Base-by-base conservation (phyloP, 1,140 invertebrate species). In the Temnothorax longispinosus region DNA sequence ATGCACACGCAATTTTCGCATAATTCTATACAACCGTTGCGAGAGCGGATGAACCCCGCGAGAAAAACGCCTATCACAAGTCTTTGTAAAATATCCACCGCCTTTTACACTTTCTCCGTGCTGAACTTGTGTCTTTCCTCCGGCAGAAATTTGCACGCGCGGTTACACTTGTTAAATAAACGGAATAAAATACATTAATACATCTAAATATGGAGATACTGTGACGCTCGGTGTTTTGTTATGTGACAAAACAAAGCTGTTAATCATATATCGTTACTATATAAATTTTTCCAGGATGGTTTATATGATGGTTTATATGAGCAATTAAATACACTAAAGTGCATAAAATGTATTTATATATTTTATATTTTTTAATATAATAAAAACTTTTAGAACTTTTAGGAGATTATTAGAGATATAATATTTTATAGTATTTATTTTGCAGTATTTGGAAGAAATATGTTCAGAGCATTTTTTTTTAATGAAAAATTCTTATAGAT, bases 21-120 rank as follows among this genome's bases (percentile, higher is more conserved):
- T 85, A 76, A 85, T 85, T 85, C 44, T 85, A 65, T 85, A 74
- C 60, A 65, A 78, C 21, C 21, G 72, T 27, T 85, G 82, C 47
- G 82, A 75, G 21, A 64, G 38, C 47, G 72, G 38, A 77, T 77
- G 58, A 77, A 65, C n/a, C 13, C 18, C 41, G 32, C 44, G 47
- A 85, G 74, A 75, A 77, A 77, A 85, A 78, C 6, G 10, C 13
- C 32, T n/a, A 74, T 84, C 4, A 35, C 2, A 41, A n/a, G 4
- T 15, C 10, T 58, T 32, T 38, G 11, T 21, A 65, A 76, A 60
- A 76, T 41, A 58, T 50, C 13, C 47, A 21, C n/a, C 4, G 18
- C 15, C 8, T 44, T 69, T 41, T 38, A 18, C 13, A 38, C 27
- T 50, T 56, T 27, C 44, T 47, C 11, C 3, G 2, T 47, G 38